A percentile compares a stretch with the other conserved stretches of the same genome.
Evolutionary conservation across 2,113 vertebrate species (phyloP).

Genomic region (Aramus guarauna): DNA sequence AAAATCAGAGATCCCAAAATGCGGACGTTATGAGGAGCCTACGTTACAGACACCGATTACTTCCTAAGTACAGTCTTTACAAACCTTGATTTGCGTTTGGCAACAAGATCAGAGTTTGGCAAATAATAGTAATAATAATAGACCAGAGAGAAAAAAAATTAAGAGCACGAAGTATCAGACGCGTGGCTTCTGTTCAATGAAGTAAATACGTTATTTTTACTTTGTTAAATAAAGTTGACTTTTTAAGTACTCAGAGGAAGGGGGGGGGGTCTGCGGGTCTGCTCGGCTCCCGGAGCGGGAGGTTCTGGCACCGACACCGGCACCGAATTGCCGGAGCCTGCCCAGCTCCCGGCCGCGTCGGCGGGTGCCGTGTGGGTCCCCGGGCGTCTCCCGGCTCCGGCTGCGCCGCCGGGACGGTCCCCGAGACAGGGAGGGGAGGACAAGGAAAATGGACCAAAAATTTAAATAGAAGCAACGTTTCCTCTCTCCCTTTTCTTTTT

Average conservation of each 20-base stretch:
- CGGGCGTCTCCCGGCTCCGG: neutral
- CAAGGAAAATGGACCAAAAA: neutral
- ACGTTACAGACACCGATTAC: constrained; percentile 8
- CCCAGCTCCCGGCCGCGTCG: too few relatives aligned
- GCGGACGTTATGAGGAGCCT: neutral
- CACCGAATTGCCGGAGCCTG: neutral
- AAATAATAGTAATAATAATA: neutral
- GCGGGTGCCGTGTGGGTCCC: neutral
- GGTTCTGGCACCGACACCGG: neutral
- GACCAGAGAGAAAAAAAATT: neutral
- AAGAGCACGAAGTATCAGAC: neutral
- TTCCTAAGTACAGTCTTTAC: neutral
- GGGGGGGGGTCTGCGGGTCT: neutral
- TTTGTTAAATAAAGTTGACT: neutral
- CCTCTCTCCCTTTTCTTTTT: neutral
- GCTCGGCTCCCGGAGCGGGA: too few relatives aligned
- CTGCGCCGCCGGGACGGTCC: neutral
- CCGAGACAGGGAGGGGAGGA: neutral
- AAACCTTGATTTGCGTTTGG: constrained; percentile 23
- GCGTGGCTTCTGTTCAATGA: neutral
- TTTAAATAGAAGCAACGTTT: neutral
- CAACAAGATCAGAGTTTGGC: constrained; percentile 31
- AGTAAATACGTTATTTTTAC: neutral
- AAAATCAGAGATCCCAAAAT: neutral
- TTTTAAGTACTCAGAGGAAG: neutral